Evolutionary conservation across 2,113 vertebrate genomes (phyloP).

Genomic region (Albula goreensis): DNA sequence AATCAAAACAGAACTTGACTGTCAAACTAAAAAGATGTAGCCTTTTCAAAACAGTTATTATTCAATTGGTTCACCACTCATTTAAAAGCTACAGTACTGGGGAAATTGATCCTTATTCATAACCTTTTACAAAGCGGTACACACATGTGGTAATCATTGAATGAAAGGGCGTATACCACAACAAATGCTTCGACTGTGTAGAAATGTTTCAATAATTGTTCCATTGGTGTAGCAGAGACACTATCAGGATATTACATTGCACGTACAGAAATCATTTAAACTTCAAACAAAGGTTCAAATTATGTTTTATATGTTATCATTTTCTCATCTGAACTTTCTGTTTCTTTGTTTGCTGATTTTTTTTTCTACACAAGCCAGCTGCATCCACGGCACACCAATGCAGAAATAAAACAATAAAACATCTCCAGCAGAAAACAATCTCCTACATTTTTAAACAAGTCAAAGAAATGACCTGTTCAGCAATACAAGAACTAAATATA

Average conservation of each 20-base stretch:
- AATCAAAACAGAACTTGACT: neutral
- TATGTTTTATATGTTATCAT: neutral
- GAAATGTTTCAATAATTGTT: too few species aligned
- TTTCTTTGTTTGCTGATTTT: neutral
- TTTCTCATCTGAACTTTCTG: neutral
- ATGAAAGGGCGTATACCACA: too few species aligned
- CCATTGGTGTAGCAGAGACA: neutral
- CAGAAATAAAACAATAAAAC: neutral
- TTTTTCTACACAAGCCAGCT: neutral
- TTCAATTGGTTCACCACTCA: neutral
- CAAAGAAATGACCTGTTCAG: neutral
- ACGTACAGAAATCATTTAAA: neutral
- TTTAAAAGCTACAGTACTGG: too few species aligned
- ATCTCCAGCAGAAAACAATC: constrained; percentile 5
- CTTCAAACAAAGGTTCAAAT: neutral
- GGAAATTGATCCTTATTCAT: too few species aligned
- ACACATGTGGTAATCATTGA: too few species aligned
- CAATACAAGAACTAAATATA: neutral
- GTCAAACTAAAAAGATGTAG: neutral
- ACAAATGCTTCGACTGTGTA: too few species aligned
- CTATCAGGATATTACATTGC: neutral
- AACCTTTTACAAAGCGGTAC: too few species aligned
- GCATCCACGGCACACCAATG: neutral
- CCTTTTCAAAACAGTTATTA: neutral
- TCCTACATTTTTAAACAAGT: constrained; percentile 1